These are phyloP conservation scores for Leuctra nigra DNA, from an alignment of 2,888 invertebrate genomes.

Conservation along the genomic window DNA sequence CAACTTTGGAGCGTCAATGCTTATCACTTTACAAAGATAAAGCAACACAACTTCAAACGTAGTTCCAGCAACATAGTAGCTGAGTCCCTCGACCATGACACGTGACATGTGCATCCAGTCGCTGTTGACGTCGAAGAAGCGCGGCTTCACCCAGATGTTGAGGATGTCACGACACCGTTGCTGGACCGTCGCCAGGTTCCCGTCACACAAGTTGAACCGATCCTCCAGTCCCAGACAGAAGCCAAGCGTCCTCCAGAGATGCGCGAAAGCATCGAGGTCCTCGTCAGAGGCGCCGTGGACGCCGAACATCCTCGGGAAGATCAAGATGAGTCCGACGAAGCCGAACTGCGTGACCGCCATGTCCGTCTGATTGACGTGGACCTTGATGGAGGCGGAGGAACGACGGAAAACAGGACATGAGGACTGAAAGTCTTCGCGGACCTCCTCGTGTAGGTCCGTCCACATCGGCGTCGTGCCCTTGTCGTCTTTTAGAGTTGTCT, in stretches of 20 bases:
- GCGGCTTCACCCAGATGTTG: constrained; percentile 37
- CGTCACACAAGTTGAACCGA: constrained; percentile 40
- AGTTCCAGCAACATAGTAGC: constrained; percentile 34
- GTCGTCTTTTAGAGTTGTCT: constrained; percentile 25
- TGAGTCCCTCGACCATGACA: constrained; percentile 37
- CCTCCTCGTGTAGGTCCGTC: constrained; percentile 28
- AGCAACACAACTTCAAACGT: constrained; percentile 35
- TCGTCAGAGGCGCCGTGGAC: constrained; percentile 28
- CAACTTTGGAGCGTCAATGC: constrained; percentile 10
- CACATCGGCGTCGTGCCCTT: constrained; percentile 10
- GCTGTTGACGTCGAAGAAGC: constrained; percentile 34
- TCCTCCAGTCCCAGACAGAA: constrained; percentile 15
- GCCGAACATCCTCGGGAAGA: constrained; percentile 43
- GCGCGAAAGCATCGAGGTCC: background rate
- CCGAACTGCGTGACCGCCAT: constrained; percentile 48
- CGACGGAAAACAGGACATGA: constrained; percentile 27
- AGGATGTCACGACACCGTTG: constrained; percentile 35
- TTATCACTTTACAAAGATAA: constrained; percentile 35
- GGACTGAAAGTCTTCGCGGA: constrained; percentile 32
- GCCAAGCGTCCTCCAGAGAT: constrained; percentile 8
- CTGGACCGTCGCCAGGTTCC: constrained; percentile 36
- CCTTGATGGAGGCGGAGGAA: constrained; percentile 4
- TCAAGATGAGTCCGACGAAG: constrained; percentile 43
- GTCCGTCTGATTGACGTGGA: constrained; percentile 43
- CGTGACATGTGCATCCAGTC: constrained; percentile 43